These are phyloP conservation scores for Pseudococcus viburni DNA, from an alignment of 2,888 invertebrate species.

Conservation along the genomic window DNA sequence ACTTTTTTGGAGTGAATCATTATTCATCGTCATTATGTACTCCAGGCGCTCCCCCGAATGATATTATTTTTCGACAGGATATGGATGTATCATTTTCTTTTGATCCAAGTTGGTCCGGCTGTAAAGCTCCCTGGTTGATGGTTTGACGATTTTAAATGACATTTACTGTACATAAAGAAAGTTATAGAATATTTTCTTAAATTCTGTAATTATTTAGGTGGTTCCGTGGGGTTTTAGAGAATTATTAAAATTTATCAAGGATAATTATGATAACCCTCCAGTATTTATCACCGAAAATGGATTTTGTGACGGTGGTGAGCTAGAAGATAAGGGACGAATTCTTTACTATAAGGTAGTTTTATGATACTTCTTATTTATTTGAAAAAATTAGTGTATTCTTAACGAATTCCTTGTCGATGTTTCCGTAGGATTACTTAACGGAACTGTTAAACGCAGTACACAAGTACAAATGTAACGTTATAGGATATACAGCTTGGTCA, in stretches of 20 bases:
- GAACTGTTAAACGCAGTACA: conserved; percentile 72
- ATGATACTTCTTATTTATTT: neutral
- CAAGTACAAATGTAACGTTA: conserved; percentile 74
- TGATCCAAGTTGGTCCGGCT: conserved; percentile 59
- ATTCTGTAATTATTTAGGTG: conserved; percentile 69
- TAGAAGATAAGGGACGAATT: conserved; percentile 70
- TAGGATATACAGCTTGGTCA: conserved; percentile 84
- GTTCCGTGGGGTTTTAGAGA: conserved; percentile 73
- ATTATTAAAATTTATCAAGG: conserved; percentile 72
- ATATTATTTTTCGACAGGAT: conserved; percentile 25
- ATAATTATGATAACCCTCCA: conserved; percentile 68
- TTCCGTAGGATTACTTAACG: conserved; percentile 27
- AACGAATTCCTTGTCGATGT: neutral
- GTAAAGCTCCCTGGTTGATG: conserved; percentile 42
- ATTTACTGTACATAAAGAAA: neutral
- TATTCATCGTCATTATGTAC: conserved; percentile 77
- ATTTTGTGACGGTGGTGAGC: conserved; percentile 69
- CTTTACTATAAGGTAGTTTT: conserved; percentile 70
- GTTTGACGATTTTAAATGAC: neutral
- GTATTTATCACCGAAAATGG: conserved; percentile 73
- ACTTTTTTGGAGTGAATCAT: conserved; percentile 83
- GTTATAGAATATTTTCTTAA: neutral
- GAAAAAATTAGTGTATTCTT: too few species aligned
- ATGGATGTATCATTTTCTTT: neutral
- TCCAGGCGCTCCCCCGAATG: conserved; percentile 54